A percentile compares a stretch with the other conserved stretches of the same genome.
phyloP scores from a whole-genome alignment of 2,888 invertebrate species.

The Mythimna loreyi region DNA sequence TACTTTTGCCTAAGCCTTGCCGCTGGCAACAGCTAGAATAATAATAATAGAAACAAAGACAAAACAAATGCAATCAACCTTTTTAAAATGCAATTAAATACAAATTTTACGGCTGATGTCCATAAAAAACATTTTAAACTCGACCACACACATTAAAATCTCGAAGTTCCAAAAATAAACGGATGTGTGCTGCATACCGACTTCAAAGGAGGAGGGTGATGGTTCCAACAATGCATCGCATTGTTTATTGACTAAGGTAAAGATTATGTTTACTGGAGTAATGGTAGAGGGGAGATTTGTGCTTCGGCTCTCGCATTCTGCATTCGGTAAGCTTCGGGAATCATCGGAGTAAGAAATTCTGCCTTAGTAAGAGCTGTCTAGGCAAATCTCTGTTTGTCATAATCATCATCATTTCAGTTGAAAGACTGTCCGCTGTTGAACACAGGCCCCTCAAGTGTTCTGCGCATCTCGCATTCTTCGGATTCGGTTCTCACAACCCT shows the following conservation, averaged over 20 bases:
- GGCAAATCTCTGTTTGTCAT: no score
- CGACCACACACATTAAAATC: constrained; percentile 20
- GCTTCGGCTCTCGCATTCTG: neutral
- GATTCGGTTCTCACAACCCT: no score
- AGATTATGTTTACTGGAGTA: constrained; percentile 35
- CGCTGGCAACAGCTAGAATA: no score
- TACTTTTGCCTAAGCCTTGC: no score
- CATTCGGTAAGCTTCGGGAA: neutral
- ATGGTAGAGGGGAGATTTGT: constrained; percentile 8
- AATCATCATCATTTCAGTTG: no score
- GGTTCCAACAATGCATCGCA: constrained; percentile 24
- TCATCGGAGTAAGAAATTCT: neutral
- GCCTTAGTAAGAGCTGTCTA: no score
- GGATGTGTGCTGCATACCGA: constrained; percentile 24
- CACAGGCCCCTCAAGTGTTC: no score
- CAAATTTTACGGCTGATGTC: neutral
- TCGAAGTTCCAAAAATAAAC: constrained; percentile 32
- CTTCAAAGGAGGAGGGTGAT: constrained; percentile 41
- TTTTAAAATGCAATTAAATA: neutral
- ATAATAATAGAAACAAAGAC: neutral
- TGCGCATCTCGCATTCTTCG: no score
- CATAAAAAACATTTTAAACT: constrained; percentile 20
- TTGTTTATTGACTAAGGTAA: constrained; percentile 44
- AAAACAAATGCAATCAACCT: neutral
- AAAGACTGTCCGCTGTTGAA: no score